phyloP scores from a whole-genome alignment of 35 echinoderm and acorn worm species.

The Heliocidaris erythrogramma region DNA sequence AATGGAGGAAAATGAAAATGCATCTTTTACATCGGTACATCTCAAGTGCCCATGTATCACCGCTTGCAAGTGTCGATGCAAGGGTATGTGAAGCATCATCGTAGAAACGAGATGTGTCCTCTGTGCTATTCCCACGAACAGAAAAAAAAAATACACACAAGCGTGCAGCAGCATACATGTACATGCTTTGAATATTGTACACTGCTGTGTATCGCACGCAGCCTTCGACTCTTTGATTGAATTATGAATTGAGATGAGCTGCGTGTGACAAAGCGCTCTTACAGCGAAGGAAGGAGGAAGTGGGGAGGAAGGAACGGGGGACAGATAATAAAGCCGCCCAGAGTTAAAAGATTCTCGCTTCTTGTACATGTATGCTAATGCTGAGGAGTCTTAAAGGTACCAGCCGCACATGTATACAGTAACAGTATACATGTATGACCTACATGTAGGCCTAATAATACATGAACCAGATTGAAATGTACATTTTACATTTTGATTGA shows the following conservation, averaged over 20 bases:
- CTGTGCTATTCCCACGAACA: background rate
- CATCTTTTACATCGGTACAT: too few species aligned
- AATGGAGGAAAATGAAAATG: too few species aligned
- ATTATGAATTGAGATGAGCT: constrained; percentile 12
- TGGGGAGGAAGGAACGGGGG: background rate
- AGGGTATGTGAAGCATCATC: background rate
- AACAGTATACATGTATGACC: background rate
- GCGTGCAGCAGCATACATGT: background rate
- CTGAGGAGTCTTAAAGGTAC: background rate
- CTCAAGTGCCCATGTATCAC: background rate
- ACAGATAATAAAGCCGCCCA: background rate
- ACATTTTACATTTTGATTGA: too few species aligned
- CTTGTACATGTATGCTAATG: background rate
- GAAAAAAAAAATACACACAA: background rate
- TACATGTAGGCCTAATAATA: too few species aligned
- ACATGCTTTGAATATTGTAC: background rate
- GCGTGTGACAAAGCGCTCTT: background rate
- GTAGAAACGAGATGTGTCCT: background rate
- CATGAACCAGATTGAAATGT: too few species aligned
- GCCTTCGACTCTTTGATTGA: background rate
- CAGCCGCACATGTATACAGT: background rate
- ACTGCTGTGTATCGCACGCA: background rate
- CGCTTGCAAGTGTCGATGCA: background rate
- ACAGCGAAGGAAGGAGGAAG: background rate
- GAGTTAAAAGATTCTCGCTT: background rate